Base-by-base conservation (phyloP, 2,113 vertebrate genomes). In the Camelus dromedarius region DNA sequence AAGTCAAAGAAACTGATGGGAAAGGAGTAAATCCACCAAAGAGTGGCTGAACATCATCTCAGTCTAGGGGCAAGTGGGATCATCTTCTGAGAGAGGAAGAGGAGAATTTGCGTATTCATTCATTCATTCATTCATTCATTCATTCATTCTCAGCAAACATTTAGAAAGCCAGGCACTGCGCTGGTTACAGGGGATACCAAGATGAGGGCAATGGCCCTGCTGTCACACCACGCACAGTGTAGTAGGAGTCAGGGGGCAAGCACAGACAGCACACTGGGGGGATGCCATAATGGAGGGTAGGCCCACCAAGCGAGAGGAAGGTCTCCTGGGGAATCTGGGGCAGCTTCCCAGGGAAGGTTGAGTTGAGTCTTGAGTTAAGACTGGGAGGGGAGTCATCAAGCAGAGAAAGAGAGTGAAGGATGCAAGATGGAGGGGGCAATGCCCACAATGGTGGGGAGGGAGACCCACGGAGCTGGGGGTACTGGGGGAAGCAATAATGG, bases 11-110 rank as follows among this genome's bases (percentile, higher is more conserved):
- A 72, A 54, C 18, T 24, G 35, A 72, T n/a, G 24, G 26, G 12
- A 35, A 84, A 77, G 10, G 13, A 88, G 8, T 46, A 38, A 92
- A 62, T 38, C 26, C 42, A 76, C 26, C 42, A 28, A 46, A n/a
- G 26, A 30, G n/a, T 77, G 35, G 73, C 4, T 11, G 46, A 54
- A 70, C 84, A 28, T 35, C 19, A 19, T 64, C 14, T 28, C 26
- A 22, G 32, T 50, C 52, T 91, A n/a, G 4, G 26, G 56, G 26
- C 24, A 80, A 11, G 32, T 42, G 12, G 50, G 24, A 35, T 32
- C 70, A 26, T 69, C 72, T 93, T 88, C 64, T 64, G 26, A 38
- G 70, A 97, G 70, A 88, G 38, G 11, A 72, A 82, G 69, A 46
- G n/a, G 42, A 48, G 9, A 90, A 86, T 64, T 26, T 62, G 35